These are phyloP conservation scores for Manis pentadactyla DNA, from an alignment of 2,797 vertebrate species.

Conservation along the genomic window DNA sequence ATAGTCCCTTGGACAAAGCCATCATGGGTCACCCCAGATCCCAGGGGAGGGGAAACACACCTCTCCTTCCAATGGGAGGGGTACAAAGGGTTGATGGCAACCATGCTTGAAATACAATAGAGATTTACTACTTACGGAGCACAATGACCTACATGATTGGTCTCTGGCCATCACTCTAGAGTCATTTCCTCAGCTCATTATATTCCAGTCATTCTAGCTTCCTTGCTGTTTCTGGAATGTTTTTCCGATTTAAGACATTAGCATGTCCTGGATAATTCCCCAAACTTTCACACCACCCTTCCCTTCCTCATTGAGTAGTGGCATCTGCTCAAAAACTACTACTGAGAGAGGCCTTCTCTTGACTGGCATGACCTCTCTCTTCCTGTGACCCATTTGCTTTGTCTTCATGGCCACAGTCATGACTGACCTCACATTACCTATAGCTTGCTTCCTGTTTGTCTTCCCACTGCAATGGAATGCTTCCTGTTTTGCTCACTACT, in stretches of 20 bases:
- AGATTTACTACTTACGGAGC: background rate
- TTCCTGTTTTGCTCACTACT: background rate
- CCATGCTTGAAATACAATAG: background rate
- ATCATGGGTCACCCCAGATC: background rate
- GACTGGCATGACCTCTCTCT: background rate
- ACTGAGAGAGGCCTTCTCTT: background rate
- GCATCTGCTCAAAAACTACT: background rate
- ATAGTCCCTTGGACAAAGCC: background rate
- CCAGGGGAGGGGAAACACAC: background rate
- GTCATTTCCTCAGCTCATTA: background rate
- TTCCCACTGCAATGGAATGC: background rate
- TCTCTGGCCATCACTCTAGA: background rate
- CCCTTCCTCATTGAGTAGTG: background rate
- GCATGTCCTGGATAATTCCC: background rate
- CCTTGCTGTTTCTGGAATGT: background rate
- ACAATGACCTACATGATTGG: too few relatives aligned
- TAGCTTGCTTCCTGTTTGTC: background rate
- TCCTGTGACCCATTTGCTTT: fast-evolving
- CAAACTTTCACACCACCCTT: background rate
- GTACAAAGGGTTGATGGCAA: background rate
- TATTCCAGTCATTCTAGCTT: background rate
- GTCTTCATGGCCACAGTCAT: background rate
- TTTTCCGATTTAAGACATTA: background rate
- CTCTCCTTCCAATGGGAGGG: background rate
- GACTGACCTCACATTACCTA: background rate